Percentiles rank a stretch among this genome's conserved stretches.
phyloP scores from a whole-genome alignment of 2,797 vertebrate genomes.

The Pseudochirops corinnae region DNA sequence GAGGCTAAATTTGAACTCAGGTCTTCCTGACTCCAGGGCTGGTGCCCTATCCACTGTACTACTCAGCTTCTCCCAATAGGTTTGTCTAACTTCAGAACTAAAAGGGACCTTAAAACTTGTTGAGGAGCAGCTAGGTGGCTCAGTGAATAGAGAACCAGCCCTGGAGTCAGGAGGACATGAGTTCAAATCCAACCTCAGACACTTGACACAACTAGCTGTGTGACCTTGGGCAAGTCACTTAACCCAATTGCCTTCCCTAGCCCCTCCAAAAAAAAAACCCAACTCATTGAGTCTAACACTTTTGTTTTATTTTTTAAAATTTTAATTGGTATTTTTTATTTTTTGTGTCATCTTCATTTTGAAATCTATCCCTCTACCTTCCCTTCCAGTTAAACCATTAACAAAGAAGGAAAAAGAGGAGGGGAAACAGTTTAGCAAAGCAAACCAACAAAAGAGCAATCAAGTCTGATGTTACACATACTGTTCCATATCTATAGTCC shows the following conservation, averaged over 20 bases:
- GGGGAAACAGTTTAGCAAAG: not conserved
- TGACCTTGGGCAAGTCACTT: too few relatives aligned
- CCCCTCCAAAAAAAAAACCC: too few relatives aligned
- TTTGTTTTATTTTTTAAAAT: not conserved
- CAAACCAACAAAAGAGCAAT: not conserved
- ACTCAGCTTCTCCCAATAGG: not conserved
- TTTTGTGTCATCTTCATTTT: not conserved
- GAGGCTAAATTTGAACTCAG: not conserved
- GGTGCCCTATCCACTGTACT: not conserved
- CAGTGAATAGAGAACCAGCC: too few relatives aligned
- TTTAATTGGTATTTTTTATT: not conserved
- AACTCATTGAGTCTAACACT: not conserved
- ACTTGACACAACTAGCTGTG: too few relatives aligned
- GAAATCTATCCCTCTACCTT: not conserved
- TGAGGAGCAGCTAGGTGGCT: not conserved
- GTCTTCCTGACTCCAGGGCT: not conserved
- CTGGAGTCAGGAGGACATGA: too few relatives aligned
- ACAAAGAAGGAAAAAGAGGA: not conserved
- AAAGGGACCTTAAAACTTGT: not conserved
- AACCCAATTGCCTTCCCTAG: too few relatives aligned
- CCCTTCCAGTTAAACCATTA: not conserved
- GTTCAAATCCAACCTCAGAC: too few relatives aligned
- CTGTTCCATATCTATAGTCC: not conserved
- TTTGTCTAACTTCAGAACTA: not conserved
- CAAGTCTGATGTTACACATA: not conserved